These are phyloP conservation scores for Channallabes apus DNA, from an alignment of 2,797 vertebrate genomes.

Conservation along the genomic window DNA sequence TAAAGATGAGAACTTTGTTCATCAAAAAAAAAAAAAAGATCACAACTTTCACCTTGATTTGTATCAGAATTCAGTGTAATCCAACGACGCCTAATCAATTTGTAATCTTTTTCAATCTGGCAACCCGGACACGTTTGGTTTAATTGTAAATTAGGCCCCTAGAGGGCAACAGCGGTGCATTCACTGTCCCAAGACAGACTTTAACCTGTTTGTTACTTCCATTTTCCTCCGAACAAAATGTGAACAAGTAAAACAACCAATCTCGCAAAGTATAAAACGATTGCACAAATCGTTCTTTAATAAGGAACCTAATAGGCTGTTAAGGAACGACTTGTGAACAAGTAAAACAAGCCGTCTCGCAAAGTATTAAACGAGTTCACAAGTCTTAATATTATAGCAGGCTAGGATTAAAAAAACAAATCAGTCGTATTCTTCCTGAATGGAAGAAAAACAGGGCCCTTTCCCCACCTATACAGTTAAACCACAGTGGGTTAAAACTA, in stretches of 20 bases:
- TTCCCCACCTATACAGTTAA: not conserved
- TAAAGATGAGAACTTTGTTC: not conserved
- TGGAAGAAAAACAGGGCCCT: not conserved
- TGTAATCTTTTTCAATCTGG: not conserved
- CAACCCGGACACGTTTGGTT: not conserved
- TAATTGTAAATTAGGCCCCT: slow-evolving; percentile 45
- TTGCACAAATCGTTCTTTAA: not conserved
- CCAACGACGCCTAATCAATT: not conserved
- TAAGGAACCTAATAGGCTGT: too few relatives aligned
- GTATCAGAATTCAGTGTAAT: not conserved
- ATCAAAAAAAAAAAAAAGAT: too few relatives aligned
- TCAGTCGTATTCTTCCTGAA: not conserved
- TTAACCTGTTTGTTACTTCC: not conserved
- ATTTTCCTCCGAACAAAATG: not conserved
- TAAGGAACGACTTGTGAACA: too few relatives aligned
- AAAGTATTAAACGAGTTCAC: too few relatives aligned
- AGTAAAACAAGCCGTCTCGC: too few relatives aligned
- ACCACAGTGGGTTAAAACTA: slow-evolving; percentile 19
- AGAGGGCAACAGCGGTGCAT: slow-evolving; percentile 56
- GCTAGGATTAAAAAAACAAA: too few relatives aligned
- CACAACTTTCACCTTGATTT: not conserved
- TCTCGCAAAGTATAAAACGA: too few relatives aligned
- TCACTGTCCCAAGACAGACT: not conserved
- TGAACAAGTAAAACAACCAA: not conserved
- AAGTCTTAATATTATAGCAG: not conserved